Percentiles rank a stretch among this genome's conserved stretches.
Evolutionary conservation across 1,140 invertebrate genomes (phyloP).

Genomic region (Mactra quadrangularis): DNA sequence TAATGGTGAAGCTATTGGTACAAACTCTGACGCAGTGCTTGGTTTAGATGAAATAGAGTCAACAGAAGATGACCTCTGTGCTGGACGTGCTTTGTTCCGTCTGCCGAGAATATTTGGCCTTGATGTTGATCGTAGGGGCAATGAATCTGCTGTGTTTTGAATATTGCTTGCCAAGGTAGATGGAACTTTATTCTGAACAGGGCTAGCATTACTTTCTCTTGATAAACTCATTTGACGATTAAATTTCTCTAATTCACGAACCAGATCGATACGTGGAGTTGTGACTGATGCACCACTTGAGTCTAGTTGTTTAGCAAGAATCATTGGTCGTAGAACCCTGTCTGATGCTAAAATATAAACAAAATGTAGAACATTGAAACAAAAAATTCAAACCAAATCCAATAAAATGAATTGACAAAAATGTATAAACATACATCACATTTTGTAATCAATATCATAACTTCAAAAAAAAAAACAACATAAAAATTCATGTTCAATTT

Average conservation of each 20-base stretch:
- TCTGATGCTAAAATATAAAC: slow-evolving; percentile 74
- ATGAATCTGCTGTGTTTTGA: slow-evolving; percentile 31
- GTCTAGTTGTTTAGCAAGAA: slow-evolving; percentile 83
- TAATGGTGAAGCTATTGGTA: not conserved
- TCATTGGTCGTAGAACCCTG: slow-evolving; percentile 83
- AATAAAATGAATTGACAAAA: too few species aligned
- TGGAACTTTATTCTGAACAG: not conserved
- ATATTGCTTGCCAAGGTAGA: not conserved
- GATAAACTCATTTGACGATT: slow-evolving; percentile 62
- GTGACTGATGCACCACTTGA: slow-evolving; percentile 72
- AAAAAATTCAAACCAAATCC: too few species aligned
- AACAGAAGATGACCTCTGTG: slow-evolving; percentile 48
- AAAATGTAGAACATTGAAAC: not conserved
- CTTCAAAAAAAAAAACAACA: too few species aligned
- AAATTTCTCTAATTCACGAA: slow-evolving; percentile 84
- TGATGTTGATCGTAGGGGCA: slow-evolving; percentile 28
- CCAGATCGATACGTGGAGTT: slow-evolving; percentile 81
- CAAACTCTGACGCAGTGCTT: not conserved
- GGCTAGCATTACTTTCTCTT: not conserved
- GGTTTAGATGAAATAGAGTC: slow-evolving; percentile 54
- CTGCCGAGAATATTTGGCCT: slow-evolving; percentile 80
- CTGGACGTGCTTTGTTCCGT: slow-evolving; percentile 85
- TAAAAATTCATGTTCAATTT: too few species aligned
- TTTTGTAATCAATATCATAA: too few species aligned
- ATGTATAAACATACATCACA: too few species aligned